phyloP scores from a whole-genome alignment of 2,113 vertebrate species.

The Cryptotis parvus region DNA sequence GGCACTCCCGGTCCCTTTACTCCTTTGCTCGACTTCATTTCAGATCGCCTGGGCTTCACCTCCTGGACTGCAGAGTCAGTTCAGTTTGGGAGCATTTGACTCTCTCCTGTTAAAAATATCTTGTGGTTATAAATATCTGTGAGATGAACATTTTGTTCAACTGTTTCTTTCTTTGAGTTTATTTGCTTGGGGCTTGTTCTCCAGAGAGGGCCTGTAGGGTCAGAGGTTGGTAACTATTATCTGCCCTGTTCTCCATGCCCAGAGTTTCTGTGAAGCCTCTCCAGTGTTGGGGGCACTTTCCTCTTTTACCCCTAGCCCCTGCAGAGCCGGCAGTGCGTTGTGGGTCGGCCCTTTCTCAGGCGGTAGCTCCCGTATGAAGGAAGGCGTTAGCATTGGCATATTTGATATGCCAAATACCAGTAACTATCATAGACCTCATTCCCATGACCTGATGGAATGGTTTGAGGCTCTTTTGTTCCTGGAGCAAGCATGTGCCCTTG shows the following conservation, averaged over 20 bases:
- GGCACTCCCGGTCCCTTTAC: background rate
- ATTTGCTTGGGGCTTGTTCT: constrained; percentile 57
- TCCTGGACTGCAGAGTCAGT: background rate
- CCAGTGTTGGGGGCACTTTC: background rate
- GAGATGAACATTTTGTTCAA: constrained; percentile 73
- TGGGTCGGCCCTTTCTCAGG: background rate
- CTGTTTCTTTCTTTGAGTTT: constrained; percentile 67
- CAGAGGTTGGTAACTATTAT: constrained; percentile 52
- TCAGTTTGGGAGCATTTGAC: background rate
- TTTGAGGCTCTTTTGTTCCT: too few species aligned
- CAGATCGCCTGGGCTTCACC: background rate
- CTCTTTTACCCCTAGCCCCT: background rate
- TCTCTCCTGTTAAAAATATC: background rate
- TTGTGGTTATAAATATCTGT: constrained; percentile 67
- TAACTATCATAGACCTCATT: too few species aligned
- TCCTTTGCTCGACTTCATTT: background rate
- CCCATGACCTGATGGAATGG: too few species aligned
- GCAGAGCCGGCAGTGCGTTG: background rate
- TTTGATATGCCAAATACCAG: too few species aligned
- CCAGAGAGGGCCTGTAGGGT: constrained; percentile 48
- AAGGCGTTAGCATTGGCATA: background rate
- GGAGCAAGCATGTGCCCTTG: too few species aligned
- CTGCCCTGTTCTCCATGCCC: constrained; percentile 44
- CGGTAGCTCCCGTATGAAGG: constrained; percentile 41
- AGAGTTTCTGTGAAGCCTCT: constrained; percentile 58